Evolutionary conservation across 2,113 vertebrate species (phyloP).

Genomic region (Salminus brasiliensis): DNA sequence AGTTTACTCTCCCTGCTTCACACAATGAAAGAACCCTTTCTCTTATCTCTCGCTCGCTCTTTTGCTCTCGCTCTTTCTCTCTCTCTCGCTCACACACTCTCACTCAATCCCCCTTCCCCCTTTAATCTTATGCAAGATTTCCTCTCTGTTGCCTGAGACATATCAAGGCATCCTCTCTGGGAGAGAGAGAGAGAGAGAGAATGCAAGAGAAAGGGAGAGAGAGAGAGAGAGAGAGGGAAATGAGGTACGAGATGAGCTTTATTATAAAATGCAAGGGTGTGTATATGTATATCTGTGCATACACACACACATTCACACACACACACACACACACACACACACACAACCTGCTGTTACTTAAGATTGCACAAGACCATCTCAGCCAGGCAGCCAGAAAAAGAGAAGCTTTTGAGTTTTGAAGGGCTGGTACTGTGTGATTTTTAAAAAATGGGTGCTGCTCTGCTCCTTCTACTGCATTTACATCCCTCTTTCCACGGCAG

Average conservation of each 20-base stretch:
- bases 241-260: background rate
- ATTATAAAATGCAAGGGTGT: background rate
- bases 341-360: background rate
- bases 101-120: background rate
- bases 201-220: background rate
- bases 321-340: no score
- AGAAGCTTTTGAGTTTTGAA: background rate
- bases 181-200: background rate
- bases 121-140: constrained; percentile 45
- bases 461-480: background rate
- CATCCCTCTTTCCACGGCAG: no score
- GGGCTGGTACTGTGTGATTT: background rate
- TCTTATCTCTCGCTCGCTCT: background rate
- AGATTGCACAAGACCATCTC: constrained; percentile 1
- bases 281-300: no score
- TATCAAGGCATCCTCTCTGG: constrained; percentile 20
- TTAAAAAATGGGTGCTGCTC: background rate
- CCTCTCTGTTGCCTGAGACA: constrained; percentile 39
- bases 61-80: background rate
- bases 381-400: background rate
- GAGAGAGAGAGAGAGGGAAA: no score
- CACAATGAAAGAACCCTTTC: constrained; percentile 49
- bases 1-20: background rate
- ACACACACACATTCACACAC: no score
- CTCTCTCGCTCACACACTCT: background rate